Base-by-base conservation (phyloP, 2,888 invertebrate species). In the Dysmachus trigonus region DNA sequence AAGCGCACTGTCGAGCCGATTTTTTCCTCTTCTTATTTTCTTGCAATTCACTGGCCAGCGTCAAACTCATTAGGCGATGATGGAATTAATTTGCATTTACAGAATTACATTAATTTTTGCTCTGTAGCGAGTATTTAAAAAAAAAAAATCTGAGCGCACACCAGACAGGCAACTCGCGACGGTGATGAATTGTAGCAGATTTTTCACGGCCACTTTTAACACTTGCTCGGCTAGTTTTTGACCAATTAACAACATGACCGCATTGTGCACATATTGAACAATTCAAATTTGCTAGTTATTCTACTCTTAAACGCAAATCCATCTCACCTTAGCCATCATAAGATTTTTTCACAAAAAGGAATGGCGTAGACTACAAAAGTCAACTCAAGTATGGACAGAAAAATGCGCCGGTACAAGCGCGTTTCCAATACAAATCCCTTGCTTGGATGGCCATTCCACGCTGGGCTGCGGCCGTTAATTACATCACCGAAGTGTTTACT, bases 241-340 rank as follows among this genome's bases (percentile, higher is more conserved):
- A 22, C 27, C 3, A 62, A 62, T 62, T 62, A 62, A 62, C 27
- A 62, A 62, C 18, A 62, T 62, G 13, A 62, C 8, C 18, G 22
- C 7, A 3, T 62, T 62, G 0, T 27, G 1, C 10, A 62, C 62
- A 62, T 22, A 62, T 22, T 62, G 8, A 62, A 22, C 62, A 22
- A 22, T 62, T 62, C 27, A 62, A 62, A 62, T 62, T 7, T 1
- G 27, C 27, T 27, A 62, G 2, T 27, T 62, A 62, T 62, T 6
- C 62, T 62, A 62, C 62, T 62, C 10, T 62, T 62, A 62, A 62
- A 22, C 10, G 7, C 35, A 87, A 88, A 86, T 87, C 87, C 74
- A 83, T 89, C 90, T 90, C 89, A 90, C 90, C 90, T 90, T 90
- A 89, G 90, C 90, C 90, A 91, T 91, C 89, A 90, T 89, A 89